phyloP scores from a whole-genome alignment of 2,113 vertebrate species.

The Cairina moschata region DNA sequence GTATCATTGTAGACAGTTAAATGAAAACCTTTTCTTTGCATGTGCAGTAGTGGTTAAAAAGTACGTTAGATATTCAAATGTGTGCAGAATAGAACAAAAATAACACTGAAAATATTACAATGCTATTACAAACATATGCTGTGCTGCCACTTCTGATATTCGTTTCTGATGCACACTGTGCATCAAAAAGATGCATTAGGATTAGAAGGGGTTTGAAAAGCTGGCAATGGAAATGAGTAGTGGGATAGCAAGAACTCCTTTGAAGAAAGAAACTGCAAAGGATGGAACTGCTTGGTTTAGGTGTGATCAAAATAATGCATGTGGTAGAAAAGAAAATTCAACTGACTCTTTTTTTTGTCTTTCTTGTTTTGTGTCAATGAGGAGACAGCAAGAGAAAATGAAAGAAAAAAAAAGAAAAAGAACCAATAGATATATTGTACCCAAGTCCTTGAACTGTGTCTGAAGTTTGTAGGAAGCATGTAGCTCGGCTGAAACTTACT shows the following conservation, averaged over 20 bases:
- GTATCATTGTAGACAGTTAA: neutral
- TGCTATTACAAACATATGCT: neutral
- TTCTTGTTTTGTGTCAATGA: neutral
- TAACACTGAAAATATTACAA: neutral
- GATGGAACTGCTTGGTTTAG: neutral
- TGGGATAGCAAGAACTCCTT: neutral
- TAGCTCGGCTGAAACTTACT: neutral
- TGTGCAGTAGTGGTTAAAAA: neutral
- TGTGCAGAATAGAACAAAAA: neutral
- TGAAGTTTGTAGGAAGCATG: neutral
- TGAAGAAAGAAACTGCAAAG: constrained; percentile 15
- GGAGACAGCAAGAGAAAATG: neutral
- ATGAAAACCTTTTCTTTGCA: constrained; percentile 2
- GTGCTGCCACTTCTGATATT: neutral
- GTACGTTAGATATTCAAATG: neutral
- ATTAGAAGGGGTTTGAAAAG: constrained; percentile 3
- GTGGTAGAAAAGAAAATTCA: neutral
- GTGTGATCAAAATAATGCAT: neutral
- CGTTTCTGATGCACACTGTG: neutral
- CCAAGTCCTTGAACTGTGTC: neutral
- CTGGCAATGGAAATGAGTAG: neutral
- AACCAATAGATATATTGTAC: neutral
- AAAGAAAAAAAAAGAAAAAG: neutral
- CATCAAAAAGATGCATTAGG: neutral
- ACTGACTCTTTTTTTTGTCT: neutral